These are phyloP conservation scores for Xestia c-nigrum DNA, from an alignment of 2,888 invertebrate genomes.

Conservation along the genomic window DNA sequence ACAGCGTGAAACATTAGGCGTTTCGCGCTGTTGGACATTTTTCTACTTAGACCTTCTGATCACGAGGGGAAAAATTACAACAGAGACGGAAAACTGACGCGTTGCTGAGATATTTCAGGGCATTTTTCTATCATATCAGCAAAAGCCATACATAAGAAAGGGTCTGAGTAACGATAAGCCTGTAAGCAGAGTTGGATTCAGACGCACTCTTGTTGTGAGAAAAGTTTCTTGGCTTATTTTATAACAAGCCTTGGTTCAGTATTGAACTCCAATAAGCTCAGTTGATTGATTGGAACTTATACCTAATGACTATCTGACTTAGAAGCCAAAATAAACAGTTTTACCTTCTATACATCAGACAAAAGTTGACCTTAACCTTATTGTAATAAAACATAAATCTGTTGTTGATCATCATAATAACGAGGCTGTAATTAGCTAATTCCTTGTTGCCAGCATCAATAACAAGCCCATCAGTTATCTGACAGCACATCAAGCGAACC, in stretches of 20 bases:
- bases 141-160: neutral
- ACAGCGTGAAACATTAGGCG: too few relatives aligned
- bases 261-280: neutral
- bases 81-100: neutral
- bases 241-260: neutral
- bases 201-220: neutral
- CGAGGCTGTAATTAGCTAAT: slow-evolving; percentile 24
- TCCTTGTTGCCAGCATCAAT: slow-evolving; percentile 29
- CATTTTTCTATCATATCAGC: neutral
- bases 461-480: slow-evolving; percentile 47
- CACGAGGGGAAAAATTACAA: too few relatives aligned
- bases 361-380: neutral
- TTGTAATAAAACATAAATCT: neutral
- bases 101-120: neutral
- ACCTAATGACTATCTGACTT: neutral
- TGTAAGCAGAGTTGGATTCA: neutral
- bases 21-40: too few relatives aligned
- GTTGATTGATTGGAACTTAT: neutral
- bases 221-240: neutral
- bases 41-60: too few relatives aligned
- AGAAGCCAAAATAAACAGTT: neutral
- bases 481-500: slow-evolving; percentile 35
- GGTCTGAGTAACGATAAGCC: neutral
- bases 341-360: neutral
- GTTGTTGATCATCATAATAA: slow-evolving; percentile 7